Evolutionary conservation across 2,113 vertebrate genomes (phyloP).

Genomic region (Eurystomus gularis): DNA sequence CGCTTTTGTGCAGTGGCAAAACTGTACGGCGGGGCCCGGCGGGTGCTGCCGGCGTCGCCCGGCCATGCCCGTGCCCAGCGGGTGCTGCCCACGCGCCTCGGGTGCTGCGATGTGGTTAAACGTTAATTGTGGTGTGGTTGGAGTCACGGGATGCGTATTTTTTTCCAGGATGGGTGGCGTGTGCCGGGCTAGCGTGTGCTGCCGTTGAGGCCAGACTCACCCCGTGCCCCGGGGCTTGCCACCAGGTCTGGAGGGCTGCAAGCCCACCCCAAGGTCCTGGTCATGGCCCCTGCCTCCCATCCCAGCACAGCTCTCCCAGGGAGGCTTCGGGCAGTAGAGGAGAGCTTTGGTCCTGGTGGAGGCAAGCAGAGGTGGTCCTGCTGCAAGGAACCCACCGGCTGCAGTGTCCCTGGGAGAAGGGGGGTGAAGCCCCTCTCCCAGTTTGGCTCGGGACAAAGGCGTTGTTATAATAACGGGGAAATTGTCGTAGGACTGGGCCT

Average conservation of each 20-base stretch:
- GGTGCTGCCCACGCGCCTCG: background rate
- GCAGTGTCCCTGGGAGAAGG: rapidly evolving
- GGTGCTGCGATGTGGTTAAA: background rate
- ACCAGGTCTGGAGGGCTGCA: rapidly evolving
- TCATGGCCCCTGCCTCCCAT: too few species aligned
- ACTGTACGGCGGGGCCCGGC: background rate
- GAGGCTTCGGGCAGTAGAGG: background rate
- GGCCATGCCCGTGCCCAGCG: rapidly evolving
- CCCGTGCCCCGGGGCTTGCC: background rate
- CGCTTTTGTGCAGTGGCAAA: constrained; percentile 24
- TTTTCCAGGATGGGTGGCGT: background rate
- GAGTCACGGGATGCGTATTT: background rate
- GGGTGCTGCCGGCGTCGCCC: background rate
- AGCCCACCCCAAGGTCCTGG: rapidly evolving
- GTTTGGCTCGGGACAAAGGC: background rate
- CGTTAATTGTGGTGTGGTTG: rapidly evolving
- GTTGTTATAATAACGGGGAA: background rate
- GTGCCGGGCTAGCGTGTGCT: rapidly evolving
- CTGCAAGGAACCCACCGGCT: background rate
- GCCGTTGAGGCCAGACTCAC: background rate
- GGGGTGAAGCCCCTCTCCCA: background rate
- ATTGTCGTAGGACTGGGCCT: constrained; percentile 8
- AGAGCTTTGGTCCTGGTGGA: too few species aligned
- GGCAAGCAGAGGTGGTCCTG: background rate
- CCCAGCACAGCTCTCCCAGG: background rate